These are phyloP conservation scores for Carcharodon carcharias DNA, from an alignment of 2,797 vertebrate species.

Conservation along the genomic window DNA sequence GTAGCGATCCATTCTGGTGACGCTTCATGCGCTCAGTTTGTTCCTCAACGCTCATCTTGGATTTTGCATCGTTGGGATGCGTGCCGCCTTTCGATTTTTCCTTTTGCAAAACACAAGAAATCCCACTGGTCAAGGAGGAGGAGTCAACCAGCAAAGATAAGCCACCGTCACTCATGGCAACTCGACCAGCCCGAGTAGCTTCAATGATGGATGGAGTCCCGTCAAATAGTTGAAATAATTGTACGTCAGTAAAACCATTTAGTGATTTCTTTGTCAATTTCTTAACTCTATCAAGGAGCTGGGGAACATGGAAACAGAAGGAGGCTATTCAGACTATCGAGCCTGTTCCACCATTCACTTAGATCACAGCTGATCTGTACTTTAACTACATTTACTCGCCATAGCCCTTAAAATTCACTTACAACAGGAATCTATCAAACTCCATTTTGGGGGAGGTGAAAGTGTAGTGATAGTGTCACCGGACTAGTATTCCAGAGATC, in stretches of 20 bases:
- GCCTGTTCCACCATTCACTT: background rate
- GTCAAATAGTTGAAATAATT: background rate
- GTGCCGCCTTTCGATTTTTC: conserved; percentile 83
- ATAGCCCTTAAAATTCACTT: background rate
- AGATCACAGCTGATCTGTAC: background rate
- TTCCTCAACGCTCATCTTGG: conserved; percentile 90
- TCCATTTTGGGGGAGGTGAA: no score
- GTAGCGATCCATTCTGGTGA: conserved; percentile 80
- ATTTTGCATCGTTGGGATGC: conserved; percentile 73
- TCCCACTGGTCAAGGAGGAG: background rate
- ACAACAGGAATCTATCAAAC: background rate
- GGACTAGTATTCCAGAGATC: no score
- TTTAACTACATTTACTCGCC: background rate
- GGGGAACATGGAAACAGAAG: background rate
- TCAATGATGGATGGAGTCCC: background rate
- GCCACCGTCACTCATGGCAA: background rate
- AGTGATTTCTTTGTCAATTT: background rate
- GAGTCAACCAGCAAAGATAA: background rate
- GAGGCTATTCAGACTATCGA: background rate
- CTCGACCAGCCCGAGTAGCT: background rate
- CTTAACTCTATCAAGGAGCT: background rate
- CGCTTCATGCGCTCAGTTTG: conserved; percentile 84
- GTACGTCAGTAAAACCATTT: background rate
- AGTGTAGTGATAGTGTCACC: no score
- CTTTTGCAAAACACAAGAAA: conserved; percentile 48